A percentile compares a stretch with the other conserved stretches of the same genome.
Conservation (phyloP, 2,888 invertebrate species). For the Amphipoea oculea region DNA sequence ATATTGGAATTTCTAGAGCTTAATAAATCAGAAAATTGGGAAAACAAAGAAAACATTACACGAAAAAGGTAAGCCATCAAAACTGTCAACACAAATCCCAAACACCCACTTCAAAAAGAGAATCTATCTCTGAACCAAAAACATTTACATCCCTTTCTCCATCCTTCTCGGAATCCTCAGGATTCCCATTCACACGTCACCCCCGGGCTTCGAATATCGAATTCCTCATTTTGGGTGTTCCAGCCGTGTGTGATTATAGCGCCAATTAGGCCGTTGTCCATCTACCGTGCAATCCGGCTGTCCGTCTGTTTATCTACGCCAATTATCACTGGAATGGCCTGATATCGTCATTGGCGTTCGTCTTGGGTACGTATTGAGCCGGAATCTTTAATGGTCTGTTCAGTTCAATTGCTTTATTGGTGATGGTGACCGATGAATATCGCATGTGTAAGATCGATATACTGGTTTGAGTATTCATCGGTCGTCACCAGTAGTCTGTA, state of each 20-base stretch:
- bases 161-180: slow-evolving; percentile 24
- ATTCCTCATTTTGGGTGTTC: slow-evolving; percentile 43
- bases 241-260: slow-evolving; percentile 54
- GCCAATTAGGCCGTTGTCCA: slow-evolving; percentile 56
- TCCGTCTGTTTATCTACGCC: slow-evolving; percentile 62
- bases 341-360: slow-evolving; percentile 35
- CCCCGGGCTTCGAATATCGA: slow-evolving; percentile 21
- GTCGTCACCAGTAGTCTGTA: background rate
- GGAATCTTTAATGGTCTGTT: slow-evolving; percentile 57
- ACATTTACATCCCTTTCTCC: slow-evolving; percentile 29
- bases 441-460: slow-evolving; percentile 11
- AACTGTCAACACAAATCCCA: slow-evolving; percentile 47
- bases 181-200: slow-evolving; percentile 47
- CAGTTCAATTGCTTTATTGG: slow-evolving; percentile 54
- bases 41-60: slow-evolving; percentile 26
- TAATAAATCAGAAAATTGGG: background rate
- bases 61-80: slow-evolving; percentile 21
- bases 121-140: slow-evolving; percentile 39
- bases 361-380: slow-evolving; percentile 45
- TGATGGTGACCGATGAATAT: slow-evolving; percentile 23
- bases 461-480: slow-evolving; percentile 8
- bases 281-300: slow-evolving; percentile 53
- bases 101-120: slow-evolving; percentile 55
- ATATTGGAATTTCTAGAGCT: background rate
- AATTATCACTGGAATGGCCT: slow-evolving; percentile 56